phyloP scores from a whole-genome alignment of 2,797 vertebrate genomes.

The Platyrinchus mystaceus region DNA sequence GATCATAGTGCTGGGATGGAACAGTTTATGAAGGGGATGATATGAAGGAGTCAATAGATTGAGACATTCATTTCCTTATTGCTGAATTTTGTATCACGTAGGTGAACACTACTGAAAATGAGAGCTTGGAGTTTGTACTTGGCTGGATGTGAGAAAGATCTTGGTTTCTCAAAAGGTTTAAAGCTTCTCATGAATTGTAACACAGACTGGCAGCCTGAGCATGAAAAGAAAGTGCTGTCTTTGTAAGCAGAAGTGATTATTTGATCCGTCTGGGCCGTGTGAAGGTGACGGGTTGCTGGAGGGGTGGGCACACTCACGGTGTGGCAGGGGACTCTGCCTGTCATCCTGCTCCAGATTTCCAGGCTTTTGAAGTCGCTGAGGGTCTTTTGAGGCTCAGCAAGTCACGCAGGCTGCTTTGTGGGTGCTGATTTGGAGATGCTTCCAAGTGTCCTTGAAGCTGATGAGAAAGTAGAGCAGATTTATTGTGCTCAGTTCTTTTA shows the following conservation, averaged over 20 bases:
- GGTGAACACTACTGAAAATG: not conserved
- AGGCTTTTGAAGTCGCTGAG: not conserved
- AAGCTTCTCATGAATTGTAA: not conserved
- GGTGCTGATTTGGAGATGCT: not conserved
- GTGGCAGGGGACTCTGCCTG: not conserved
- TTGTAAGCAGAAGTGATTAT: not conserved
- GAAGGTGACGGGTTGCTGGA: not conserved
- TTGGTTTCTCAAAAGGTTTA: not conserved
- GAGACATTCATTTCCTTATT: not conserved
- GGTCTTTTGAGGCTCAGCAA: not conserved
- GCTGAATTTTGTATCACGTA: not conserved
- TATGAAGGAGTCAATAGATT: not conserved
- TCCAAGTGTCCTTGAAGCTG: not conserved
- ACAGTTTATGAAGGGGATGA: not conserved
- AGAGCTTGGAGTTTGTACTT: not conserved
- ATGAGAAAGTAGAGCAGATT: not conserved
- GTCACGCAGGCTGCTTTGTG: not conserved
- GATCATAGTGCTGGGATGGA: not conserved
- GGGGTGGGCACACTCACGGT: rapidly evolving
- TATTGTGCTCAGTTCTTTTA: rapidly evolving
- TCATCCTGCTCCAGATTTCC: not conserved
- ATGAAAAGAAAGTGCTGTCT: not conserved
- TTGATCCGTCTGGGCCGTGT: not conserved
- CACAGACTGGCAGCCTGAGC: not conserved
- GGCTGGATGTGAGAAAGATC: not conserved